A percentile compares a stretch with the other conserved stretches of the same genome.
phyloP scores from a whole-genome alignment of 2,797 vertebrate species.

The Eulemur coronatus region DNA sequence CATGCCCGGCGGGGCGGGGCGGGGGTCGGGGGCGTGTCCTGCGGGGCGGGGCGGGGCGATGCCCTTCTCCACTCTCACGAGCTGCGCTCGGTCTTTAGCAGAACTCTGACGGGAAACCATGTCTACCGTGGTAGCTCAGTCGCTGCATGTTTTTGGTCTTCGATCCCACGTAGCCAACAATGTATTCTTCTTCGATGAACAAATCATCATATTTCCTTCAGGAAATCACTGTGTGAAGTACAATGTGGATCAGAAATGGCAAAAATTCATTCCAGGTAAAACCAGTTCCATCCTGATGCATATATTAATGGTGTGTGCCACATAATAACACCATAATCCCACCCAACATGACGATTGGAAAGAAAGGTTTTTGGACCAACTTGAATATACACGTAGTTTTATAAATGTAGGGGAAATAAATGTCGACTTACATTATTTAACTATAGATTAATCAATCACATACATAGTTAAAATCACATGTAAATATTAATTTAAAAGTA shows the following conservation, averaged over 20 bases:
- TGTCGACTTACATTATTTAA: background rate
- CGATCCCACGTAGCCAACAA: slow-evolving; percentile 89
- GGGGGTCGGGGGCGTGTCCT: background rate
- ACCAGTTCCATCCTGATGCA: background rate
- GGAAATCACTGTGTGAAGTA: slow-evolving; percentile 92
- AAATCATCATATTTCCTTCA: slow-evolving; percentile 90
- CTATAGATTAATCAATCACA: background rate
- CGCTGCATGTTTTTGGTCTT: slow-evolving; percentile 90
- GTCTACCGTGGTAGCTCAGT: slow-evolving; percentile 85
- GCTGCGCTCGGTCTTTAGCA: background rate
- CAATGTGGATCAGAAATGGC: slow-evolving; percentile 89
- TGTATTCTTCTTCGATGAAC: slow-evolving; percentile 91
- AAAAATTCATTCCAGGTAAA: slow-evolving; percentile 93
- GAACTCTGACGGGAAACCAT: slow-evolving; percentile 65
- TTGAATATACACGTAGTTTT: background rate
- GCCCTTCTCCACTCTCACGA: fast-evolving
- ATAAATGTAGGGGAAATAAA: background rate
- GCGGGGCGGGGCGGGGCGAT: too few relatives aligned
- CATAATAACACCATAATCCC: background rate
- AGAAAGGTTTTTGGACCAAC: background rate
- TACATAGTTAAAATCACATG: background rate
- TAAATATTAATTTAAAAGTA: slow-evolving; percentile 22
- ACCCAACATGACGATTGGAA: background rate
- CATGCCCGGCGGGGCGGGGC: background rate
- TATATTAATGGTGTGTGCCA: background rate